Evolutionary conservation across 1,140 invertebrate genomes (phyloP).

Genomic region (Drosophila sp.): DNA sequence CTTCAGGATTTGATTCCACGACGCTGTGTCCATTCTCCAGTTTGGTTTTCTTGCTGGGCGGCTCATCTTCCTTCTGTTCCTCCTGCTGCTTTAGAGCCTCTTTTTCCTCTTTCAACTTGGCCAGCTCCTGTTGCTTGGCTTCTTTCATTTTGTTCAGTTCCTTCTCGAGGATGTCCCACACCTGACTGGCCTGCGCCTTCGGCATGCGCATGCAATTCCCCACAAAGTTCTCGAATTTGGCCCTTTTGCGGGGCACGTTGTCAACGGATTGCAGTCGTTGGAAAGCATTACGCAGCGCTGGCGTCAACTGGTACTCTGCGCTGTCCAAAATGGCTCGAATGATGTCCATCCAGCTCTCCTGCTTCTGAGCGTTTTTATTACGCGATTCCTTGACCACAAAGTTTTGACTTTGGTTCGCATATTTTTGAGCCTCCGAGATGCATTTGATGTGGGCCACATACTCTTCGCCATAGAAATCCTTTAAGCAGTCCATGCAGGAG

Average conservation of each 20-base stretch:
- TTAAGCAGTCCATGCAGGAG: constrained; percentile 95
- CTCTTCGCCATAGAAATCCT: constrained; percentile 91
- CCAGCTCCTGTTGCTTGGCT: constrained; percentile 66
- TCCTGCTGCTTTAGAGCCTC: constrained; percentile 29
- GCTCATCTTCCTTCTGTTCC: constrained; percentile 32
- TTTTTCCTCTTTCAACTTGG: constrained; percentile 49
- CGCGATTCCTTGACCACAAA: constrained; percentile 88
- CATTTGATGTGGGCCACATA: constrained; percentile 95
- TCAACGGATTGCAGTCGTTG: constrained; percentile 89
- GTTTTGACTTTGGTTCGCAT: constrained; percentile 89
- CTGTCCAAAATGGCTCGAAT: constrained; percentile 88
- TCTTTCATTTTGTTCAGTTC: constrained; percentile 85
- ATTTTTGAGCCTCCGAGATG: constrained; percentile 94
- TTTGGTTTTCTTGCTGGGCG: constrained; percentile 66
- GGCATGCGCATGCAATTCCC: constrained; percentile 86
- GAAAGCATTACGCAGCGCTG: constrained; percentile 86
- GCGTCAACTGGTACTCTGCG: constrained; percentile 85
- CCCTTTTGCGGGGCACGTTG: constrained; percentile 96
- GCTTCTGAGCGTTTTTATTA: constrained; percentile 95
- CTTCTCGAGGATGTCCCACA: constrained; percentile 89
- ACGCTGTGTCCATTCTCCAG: constrained; percentile 68
- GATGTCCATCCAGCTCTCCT: constrained; percentile 94
- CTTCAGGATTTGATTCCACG: background rate
- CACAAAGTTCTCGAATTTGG: constrained; percentile 93
- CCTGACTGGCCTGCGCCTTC: constrained; percentile 85